Conservation (phyloP, 2,888 invertebrate species). For the Andrena bicolor region DNA sequence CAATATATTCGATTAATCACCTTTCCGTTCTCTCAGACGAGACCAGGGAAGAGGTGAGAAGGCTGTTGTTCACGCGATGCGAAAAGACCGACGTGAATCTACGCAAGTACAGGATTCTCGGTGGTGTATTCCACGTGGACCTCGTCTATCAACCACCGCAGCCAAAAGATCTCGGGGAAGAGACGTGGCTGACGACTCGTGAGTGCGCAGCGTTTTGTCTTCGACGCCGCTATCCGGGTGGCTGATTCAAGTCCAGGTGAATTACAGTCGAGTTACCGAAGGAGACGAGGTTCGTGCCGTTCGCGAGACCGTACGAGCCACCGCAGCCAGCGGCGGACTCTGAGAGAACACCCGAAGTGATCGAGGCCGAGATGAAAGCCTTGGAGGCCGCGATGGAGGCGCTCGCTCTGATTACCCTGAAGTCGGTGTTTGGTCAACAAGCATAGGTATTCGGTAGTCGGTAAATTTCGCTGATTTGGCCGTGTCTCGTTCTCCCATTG, state of each 20-base stretch:
- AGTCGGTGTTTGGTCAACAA: constrained; percentile 85
- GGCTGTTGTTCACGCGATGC: constrained; percentile 76
- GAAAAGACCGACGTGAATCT: constrained; percentile 88
- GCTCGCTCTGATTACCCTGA: constrained; percentile 89
- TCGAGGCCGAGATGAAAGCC: constrained; percentile 91
- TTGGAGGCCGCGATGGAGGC: constrained; percentile 91
- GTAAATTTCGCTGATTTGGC: neutral
- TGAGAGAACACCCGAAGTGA: constrained; percentile 91
- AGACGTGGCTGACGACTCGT: constrained; percentile 87
- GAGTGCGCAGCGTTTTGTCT: constrained; percentile 77
- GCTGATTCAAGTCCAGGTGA: neutral
- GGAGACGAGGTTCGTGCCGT: constrained; percentile 87
- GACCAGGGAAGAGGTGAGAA: constrained; percentile 73
- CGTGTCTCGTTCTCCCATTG: neutral
- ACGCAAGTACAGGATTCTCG: constrained; percentile 90
- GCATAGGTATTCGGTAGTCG: no score
- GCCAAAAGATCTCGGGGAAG: constrained; percentile 87
- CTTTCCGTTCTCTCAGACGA: constrained; percentile 83
- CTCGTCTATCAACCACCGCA: constrained; percentile 92
- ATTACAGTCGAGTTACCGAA: constrained; percentile 87
- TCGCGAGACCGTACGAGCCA: constrained; percentile 89
- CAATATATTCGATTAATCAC: neutral
- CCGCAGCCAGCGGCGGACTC: constrained; percentile 89
- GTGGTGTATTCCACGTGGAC: constrained; percentile 91
- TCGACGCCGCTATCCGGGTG: neutral